Evolutionary conservation across 1,140 invertebrate species (phyloP), one percentile per base, ranked within the genome.

Genomic region (Trigoniulus corallinus): DNA sequence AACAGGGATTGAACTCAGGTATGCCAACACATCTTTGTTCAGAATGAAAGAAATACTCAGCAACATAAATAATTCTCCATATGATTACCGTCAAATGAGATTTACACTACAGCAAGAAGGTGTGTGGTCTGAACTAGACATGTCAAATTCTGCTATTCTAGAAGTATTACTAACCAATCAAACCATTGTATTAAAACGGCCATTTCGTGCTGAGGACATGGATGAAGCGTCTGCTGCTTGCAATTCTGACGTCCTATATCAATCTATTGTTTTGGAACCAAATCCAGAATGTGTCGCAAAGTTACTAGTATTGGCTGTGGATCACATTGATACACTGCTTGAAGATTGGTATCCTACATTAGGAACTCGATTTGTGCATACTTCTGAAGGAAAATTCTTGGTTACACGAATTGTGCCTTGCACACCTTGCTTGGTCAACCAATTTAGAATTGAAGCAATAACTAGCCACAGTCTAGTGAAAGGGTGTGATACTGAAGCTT

Each of bases 321-420:
- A 96, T 64, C 91, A 97, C 63, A 88, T 98, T 57, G 95, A 99
- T 64, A 82, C 92, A 47, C 67, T 99, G 22, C 67, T 98, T 0
- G 95, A 98, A 66, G 95, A 98, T 66, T 98, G 95, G 94, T 97
- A 94, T 70, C 92, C 92, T 0, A 88, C 88, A 0, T 69, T 93
- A 42, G 83, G 94, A 3, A 97, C 93, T 1, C 74, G 94, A 41
- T 98, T 98, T 69, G 88, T 93, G 1, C 95, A 98, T 62, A 97
- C 92, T 0, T 93, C 89, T 0, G 91, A 95, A 64, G 95, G 95
- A 1, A 81, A 87, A 55, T 85, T 95, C 62, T 68, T 99, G 23
- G 87, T 99, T 10, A 97, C 89, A 0, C 72, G 95, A n/a, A 62
- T 98, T 20, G 82, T 97, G 42, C 87, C 92, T 0, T 99, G 95